A percentile compares a stretch with the other conserved stretches of the same genome.
These are phyloP conservation scores for Rhopalosiphum maidis DNA, from an alignment of 1,140 invertebrate species.

Conservation along the genomic window DNA sequence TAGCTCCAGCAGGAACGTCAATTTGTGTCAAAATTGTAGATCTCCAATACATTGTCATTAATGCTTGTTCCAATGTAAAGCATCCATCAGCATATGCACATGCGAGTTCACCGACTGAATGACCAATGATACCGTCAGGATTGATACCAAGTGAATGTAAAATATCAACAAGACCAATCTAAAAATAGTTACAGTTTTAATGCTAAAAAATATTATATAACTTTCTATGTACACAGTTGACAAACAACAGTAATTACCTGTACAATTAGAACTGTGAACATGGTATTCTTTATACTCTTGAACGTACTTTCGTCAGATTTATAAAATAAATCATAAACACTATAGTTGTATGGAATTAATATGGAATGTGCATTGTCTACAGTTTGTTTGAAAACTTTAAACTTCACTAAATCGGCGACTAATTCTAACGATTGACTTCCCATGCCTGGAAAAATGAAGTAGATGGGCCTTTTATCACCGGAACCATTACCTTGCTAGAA, in stretches of 20 bases:
- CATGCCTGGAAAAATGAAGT: constrained; percentile 74
- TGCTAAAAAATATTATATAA: no score
- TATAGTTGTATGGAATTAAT: constrained; percentile 63
- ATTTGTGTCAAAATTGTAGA: constrained; percentile 68
- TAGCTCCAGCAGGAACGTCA: constrained; percentile 64
- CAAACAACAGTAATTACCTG: constrained; percentile 68
- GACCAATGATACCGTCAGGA: constrained; percentile 84
- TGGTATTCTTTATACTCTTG: constrained; percentile 67
- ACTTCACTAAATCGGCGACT: constrained; percentile 67
- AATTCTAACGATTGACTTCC: constrained; percentile 72
- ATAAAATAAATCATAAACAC: constrained; percentile 67
- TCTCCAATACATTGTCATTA: constrained; percentile 75
- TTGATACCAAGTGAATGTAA: constrained; percentile 75
- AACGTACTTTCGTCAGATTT: constrained; percentile 65
- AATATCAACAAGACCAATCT: constrained; percentile 86
- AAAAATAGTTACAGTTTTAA: not conserved
- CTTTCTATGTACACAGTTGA: not conserved
- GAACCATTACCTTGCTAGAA: constrained; percentile 62
- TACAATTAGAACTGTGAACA: constrained; percentile 78
- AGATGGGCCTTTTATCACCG: constrained; percentile 67
- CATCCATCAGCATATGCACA: constrained; percentile 90
- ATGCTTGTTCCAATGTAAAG: constrained; percentile 82
- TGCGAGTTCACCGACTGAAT: constrained; percentile 88
- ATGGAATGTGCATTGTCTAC: constrained; percentile 63
- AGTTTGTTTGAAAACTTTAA: constrained; percentile 66